These are phyloP conservation scores for Picathartes gymnocephalus DNA, from an alignment of 2,113 vertebrate species.

Conservation along the genomic window DNA sequence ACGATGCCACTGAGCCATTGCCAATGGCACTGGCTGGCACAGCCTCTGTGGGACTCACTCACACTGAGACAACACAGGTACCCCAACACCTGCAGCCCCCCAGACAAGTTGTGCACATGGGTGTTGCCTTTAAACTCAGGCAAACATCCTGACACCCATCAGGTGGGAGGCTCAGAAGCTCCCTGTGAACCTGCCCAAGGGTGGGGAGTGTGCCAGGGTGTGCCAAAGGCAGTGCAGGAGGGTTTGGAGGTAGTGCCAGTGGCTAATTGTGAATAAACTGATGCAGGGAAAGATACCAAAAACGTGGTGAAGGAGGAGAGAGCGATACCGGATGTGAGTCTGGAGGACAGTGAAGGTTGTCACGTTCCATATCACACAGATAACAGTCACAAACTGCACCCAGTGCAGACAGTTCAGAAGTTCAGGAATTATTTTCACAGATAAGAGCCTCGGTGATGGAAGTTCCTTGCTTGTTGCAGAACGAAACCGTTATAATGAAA, in stretches of 20 bases:
- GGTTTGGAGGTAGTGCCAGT: not conserved
- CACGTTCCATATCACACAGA: not conserved
- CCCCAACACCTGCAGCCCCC: not conserved
- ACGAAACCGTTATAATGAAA: not conserved
- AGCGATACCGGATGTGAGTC: rapidly evolving
- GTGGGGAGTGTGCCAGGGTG: not conserved
- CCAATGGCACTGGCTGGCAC: not conserved
- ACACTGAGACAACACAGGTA: not conserved
- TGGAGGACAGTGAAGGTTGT: not conserved
- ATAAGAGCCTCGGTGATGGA: not conserved
- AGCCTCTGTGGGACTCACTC: not conserved
- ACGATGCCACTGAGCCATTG: rapidly evolving
- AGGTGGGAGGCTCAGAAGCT: not conserved
- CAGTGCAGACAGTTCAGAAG: not conserved
- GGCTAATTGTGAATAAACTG: not conserved
- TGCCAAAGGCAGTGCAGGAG: not conserved
- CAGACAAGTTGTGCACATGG: rapidly evolving
- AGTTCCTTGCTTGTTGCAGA: not conserved
- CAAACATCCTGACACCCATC: not conserved
- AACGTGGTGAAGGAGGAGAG: not conserved
- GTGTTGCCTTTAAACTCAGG: not conserved
- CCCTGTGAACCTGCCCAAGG: rapidly evolving
- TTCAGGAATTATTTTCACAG: slow-evolving; percentile 25
- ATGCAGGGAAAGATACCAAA: not conserved
- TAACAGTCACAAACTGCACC: not conserved